Evolutionary conservation across 2,797 vertebrate species (phyloP).

Genomic region (Carcharodon carcharias): DNA sequence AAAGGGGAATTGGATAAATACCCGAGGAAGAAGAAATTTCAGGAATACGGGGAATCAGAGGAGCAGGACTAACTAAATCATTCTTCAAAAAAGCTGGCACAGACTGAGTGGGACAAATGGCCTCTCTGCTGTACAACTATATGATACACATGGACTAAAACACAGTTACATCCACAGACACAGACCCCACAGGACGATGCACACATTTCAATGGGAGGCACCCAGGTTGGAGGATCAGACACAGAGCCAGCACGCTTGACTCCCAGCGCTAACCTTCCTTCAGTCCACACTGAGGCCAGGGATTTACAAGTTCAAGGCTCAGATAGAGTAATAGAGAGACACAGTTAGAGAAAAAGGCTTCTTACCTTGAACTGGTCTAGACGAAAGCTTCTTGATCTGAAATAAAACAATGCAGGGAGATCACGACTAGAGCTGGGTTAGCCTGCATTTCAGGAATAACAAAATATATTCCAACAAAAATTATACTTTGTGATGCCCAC

Average conservation of each 20-base stretch:
- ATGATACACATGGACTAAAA: not conserved
- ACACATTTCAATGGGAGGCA: not conserved
- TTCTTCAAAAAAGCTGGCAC: not conserved
- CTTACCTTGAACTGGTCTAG: slow-evolving; percentile 54
- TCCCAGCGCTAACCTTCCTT: not conserved
- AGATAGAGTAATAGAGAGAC: not conserved
- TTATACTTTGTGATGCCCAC: not conserved
- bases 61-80: not conserved
- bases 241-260: not conserved
- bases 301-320: not conserved
- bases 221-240: not conserved
- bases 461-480: not conserved
- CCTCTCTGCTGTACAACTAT: no score
- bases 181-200: not conserved
- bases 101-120: not conserved
- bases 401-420: slow-evolving; percentile 40
- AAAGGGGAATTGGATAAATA: not conserved
- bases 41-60: not conserved
- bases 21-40: not conserved
- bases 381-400: slow-evolving; percentile 56
- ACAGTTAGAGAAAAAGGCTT: not conserved
- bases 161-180: not conserved
- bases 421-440: not conserved
- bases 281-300: not conserved
- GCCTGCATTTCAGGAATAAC: not conserved